Base-by-base conservation (phyloP, 2,888 invertebrate species). In the Torymus tubicola region DNA sequence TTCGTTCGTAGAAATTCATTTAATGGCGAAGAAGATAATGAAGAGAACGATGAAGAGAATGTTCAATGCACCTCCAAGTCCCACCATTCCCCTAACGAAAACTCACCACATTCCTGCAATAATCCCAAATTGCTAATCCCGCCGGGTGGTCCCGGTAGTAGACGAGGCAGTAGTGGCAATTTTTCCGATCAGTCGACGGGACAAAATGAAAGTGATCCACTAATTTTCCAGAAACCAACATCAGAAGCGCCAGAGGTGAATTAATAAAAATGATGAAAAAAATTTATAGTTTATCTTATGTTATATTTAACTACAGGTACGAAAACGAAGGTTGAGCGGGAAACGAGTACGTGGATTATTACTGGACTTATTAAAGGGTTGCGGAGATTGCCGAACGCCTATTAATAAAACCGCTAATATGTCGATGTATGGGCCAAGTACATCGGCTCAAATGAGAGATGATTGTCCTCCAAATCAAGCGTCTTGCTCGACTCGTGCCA, bases 321-420 rank as follows among this genome's bases (percentile, higher is more conserved):
- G 86, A 81, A 88, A 88, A 75, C 85, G 87, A 82, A 88, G 86
- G 81, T 81, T 85, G n/a, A 86, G 86, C n/a, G 89, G 88, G 1
- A 90, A 86, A 84, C 87, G 80, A 61, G 88, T 90, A 0, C 84
- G 89, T 74, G 87, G 87, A 5, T 84, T 90, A 42, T 82, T 90
- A 50, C 84, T 88, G 83, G 89, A 90, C 74, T 83, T 90, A 68
- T 74, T 90, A 55, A 87, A 82, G 81, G 87, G 89, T 21, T 90
- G 90, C 52, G 86, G 89, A 64, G 90, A 89, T 79, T 88, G 87
- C 81, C 86, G 86, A 69, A 85, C 83, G 63, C 61, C 80, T 68
- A 68, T 82, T 21, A 83, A 81, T 68, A 80, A 76, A 16, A 53
- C 81, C 4, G 63, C 58, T 63, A 72, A 64, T 67, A 31, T 73